Percentiles rank a stretch among this genome's conserved stretches.
Evolutionary conservation across 2,113 vertebrate genomes (phyloP).

Genomic region (Cromileptes altivelis): DNA sequence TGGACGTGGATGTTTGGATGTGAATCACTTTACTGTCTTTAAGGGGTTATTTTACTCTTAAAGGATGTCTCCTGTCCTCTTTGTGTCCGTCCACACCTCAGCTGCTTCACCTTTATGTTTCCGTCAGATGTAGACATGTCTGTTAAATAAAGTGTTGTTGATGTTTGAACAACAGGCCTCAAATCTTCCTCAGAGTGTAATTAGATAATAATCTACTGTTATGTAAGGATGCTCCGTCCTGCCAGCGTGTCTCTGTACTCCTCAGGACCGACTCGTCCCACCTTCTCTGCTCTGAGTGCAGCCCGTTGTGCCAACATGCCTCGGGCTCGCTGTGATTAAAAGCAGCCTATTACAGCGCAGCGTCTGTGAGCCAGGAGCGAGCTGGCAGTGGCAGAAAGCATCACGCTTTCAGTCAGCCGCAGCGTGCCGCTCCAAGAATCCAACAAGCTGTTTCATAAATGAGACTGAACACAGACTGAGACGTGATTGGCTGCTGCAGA

Average conservation of each 20-base stretch:
- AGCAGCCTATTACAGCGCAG: background rate
- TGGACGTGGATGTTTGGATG: too few relatives aligned
- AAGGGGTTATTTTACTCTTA: too few relatives aligned
- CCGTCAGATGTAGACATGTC: too few relatives aligned
- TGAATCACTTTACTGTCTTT: too few relatives aligned
- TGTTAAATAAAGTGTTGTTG: background rate
- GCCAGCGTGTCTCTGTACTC: background rate
- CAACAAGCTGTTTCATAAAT: too few relatives aligned
- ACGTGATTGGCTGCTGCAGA: too few relatives aligned
- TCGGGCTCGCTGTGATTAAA: slow-evolving; percentile 4
- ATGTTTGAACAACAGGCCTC: background rate
- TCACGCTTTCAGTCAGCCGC: background rate
- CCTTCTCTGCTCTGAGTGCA: slow-evolving; percentile 8
- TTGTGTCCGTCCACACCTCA: too few relatives aligned
- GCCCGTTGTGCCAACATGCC: slow-evolving; percentile 27
- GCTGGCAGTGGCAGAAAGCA: too few relatives aligned
- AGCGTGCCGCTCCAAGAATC: slow-evolving; percentile 32
- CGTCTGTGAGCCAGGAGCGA: too few relatives aligned
- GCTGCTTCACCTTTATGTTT: too few relatives aligned
- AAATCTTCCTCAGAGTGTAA: background rate
- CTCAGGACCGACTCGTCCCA: background rate
- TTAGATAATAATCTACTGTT: background rate
- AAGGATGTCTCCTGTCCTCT: too few relatives aligned
- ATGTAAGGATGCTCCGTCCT: background rate
- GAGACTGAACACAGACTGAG: too few relatives aligned